These are phyloP conservation scores for Dynastes hyllus DNA, from an alignment of 2,888 invertebrate species.

Conservation along the genomic window DNA sequence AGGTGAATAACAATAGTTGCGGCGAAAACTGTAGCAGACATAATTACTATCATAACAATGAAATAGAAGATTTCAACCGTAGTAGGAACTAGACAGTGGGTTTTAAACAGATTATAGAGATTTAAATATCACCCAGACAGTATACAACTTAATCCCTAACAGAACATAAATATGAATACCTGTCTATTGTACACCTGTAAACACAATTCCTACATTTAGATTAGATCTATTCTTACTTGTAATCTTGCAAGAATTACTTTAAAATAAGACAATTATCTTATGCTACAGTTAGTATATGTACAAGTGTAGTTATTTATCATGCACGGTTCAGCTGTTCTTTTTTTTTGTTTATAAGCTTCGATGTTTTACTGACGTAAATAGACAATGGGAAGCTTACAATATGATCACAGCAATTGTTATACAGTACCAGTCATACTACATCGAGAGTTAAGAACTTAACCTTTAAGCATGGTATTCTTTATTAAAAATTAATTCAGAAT, in stretches of 20 bases:
- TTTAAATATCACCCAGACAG: conserved; percentile 5
- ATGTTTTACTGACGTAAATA: no score
- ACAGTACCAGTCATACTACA: no score
- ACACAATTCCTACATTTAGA: background rate
- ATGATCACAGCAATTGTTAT: no score
- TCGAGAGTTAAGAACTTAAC: no score
- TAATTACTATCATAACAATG: background rate
- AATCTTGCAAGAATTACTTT: background rate
- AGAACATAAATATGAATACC: background rate
- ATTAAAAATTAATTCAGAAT: no score
- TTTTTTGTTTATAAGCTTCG: no score
- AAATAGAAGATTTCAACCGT: conserved; percentile 18
- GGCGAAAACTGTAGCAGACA: background rate
- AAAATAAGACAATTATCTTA: no score
- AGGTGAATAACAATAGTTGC: conserved; percentile 24
- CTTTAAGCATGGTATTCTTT: no score
- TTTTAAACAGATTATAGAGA: conserved; percentile 2
- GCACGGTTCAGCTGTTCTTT: no score
- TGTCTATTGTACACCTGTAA: background rate
- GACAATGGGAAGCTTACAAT: no score
- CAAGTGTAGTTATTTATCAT: no score
- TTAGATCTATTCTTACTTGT: background rate
- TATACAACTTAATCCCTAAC: conserved; percentile 1
- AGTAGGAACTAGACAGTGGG: background rate
- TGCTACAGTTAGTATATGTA: no score